Conservation (phyloP, 2,797 vertebrate genomes). For the Glyptemys insculpta region DNA sequence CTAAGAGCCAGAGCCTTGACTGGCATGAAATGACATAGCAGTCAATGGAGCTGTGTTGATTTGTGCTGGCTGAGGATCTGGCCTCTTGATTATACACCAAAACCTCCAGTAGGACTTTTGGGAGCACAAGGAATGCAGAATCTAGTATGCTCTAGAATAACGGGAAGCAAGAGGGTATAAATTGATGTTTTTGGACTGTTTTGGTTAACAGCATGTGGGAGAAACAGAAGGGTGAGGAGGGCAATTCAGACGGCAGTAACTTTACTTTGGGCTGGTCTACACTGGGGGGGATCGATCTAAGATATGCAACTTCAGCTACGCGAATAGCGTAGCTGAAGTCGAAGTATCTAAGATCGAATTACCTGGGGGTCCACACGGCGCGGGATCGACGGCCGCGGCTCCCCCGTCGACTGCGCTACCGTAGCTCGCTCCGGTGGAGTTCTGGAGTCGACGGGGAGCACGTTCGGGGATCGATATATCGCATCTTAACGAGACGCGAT, state of each 20-base stretch:
- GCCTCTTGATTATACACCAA: neutral
- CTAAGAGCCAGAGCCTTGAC: neutral
- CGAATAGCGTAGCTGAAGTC: too few species aligned
- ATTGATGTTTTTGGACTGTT: neutral
- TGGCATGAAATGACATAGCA: neutral
- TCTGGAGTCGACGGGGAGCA: too few species aligned
- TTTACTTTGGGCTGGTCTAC: neutral
- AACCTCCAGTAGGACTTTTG: slow-evolving; percentile 10
- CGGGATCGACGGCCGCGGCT: too few species aligned
- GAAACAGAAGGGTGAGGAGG: neutral
- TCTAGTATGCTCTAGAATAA: neutral
- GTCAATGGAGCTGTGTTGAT: neutral
- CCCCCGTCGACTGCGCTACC: too few species aligned
- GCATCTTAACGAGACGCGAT: too few species aligned
- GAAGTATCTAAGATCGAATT: too few species aligned
- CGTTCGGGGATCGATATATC: too few species aligned
- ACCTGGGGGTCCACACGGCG: too few species aligned
- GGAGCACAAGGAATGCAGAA: slow-evolving; percentile 6
- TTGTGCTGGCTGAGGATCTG: neutral
- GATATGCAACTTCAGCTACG: too few species aligned
- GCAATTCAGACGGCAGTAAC: neutral
- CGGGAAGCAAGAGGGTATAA: neutral
- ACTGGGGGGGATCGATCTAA: too few species aligned
- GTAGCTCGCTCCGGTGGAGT: too few species aligned
- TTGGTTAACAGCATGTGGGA: neutral